These are phyloP conservation scores for Hipparchia semele DNA, from an alignment of 2,888 invertebrate genomes.

Conservation along the genomic window DNA sequence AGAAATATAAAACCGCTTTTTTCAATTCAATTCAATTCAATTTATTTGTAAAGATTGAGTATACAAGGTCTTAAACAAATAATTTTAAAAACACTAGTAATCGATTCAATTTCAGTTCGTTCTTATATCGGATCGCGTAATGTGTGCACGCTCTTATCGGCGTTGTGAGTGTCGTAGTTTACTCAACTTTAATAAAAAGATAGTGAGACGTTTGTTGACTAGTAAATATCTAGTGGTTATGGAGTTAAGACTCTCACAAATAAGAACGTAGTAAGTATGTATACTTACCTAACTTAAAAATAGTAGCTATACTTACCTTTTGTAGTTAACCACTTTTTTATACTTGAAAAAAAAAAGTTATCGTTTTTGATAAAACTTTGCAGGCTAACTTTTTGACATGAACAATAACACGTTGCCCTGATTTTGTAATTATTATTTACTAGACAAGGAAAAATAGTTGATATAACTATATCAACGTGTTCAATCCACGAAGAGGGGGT, in stretches of 20 bases:
- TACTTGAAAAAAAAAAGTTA: neutral
- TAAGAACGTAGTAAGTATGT: neutral
- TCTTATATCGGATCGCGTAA: neutral
- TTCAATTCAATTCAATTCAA: too few species aligned
- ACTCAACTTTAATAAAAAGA: conserved; percentile 7
- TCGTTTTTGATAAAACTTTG: conserved; percentile 5
- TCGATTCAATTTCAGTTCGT: too few species aligned
- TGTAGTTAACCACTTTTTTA: neutral
- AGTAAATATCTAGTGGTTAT: neutral
- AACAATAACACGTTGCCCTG: too few species aligned
- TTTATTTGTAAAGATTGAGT: too few species aligned
- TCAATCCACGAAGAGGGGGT: too few species aligned
- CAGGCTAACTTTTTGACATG: neutral
- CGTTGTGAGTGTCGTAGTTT: neutral
- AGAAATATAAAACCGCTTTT: too few species aligned
- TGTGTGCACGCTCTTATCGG: neutral
- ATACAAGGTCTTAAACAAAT: too few species aligned
- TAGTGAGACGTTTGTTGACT: conserved; percentile 10
- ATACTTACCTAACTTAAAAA: neutral
- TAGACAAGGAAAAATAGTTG: neutral
- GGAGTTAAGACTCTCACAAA: neutral
- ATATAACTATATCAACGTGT: conserved; percentile 1
- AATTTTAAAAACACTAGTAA: too few species aligned
- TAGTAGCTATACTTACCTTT: neutral
- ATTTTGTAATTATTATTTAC: neutral